Percentiles rank a stretch among this genome's conserved stretches.
These are phyloP conservation scores for Pelobates fuscus DNA, from an alignment of 2,113 vertebrate species.

Conservation along the genomic window DNA sequence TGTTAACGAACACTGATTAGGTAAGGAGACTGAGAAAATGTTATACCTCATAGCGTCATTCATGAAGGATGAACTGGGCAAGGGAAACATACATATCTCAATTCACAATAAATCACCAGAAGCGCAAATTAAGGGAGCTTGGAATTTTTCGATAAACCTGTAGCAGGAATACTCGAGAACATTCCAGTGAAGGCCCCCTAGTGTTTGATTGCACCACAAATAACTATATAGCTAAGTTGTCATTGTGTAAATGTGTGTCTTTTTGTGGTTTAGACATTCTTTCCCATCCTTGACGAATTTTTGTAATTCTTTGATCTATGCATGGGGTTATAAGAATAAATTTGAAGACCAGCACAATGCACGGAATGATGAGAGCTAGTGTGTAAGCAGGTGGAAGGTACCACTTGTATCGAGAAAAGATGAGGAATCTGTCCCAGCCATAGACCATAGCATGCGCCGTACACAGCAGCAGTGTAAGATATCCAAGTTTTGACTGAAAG, in stretches of 20 bases:
- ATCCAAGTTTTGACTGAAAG: constrained; percentile 86
- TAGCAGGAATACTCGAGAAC: too few species aligned
- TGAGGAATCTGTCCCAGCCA: constrained; percentile 78
- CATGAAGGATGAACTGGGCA: too few species aligned
- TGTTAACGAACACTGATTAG: too few species aligned
- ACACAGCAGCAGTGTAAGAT: constrained; percentile 81
- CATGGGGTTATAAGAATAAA: constrained; percentile 80
- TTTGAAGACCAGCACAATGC: constrained; percentile 78
- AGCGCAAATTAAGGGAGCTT: too few species aligned
- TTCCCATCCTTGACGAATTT: constrained; percentile 89
- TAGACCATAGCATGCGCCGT: constrained; percentile 81
- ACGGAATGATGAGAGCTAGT: constrained; percentile 79
- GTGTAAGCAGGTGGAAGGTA: constrained; percentile 77
- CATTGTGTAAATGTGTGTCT: constrained; percentile 50
- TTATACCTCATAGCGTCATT: too few species aligned
- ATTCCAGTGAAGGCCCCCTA: too few species aligned
- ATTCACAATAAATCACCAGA: too few species aligned
- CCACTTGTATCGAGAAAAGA: constrained; percentile 69
- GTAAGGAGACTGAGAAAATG: too few species aligned
- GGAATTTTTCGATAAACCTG: too few species aligned
- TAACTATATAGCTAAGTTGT: constrained; percentile 61
- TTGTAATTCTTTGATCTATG: constrained; percentile 73
- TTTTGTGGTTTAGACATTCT: constrained; percentile 56
- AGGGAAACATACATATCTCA: too few species aligned
- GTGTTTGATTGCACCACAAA: too few species aligned